Conservation (phyloP, 2,888 invertebrate species). For the Drosophila limbata region DNA sequence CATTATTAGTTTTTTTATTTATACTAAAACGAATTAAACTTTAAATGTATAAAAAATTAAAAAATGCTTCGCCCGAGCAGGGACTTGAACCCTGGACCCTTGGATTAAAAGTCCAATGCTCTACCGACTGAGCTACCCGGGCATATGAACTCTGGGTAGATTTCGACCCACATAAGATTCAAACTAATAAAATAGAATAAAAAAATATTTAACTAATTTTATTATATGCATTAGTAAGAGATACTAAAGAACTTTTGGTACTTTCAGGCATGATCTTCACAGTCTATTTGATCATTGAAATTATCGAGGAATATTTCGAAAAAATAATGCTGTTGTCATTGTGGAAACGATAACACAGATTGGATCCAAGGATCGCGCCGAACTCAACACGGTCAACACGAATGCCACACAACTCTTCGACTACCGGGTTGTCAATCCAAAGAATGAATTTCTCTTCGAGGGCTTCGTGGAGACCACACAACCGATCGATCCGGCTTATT, state of each 20-base stretch:
- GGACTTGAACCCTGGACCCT: slow-evolving; percentile 86
- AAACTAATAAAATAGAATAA: neutral
- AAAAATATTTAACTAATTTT: neutral
- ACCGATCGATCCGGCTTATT: slow-evolving; percentile 9
- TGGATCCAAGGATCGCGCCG: neutral
- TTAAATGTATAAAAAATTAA: neutral
- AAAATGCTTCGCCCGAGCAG: slow-evolving; percentile 83
- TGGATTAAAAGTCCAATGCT: slow-evolving; percentile 86
- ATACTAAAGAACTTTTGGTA: neutral
- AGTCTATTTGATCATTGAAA: slow-evolving; percentile 12
- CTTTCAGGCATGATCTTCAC: neutral
- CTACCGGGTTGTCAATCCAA: slow-evolving; percentile 1
- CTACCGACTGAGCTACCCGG: slow-evolving; percentile 86
- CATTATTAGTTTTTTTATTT: too few species aligned
- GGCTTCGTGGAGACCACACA: slow-evolving; percentile 15
- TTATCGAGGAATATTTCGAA: slow-evolving; percentile 17
- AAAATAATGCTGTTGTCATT: slow-evolving; percentile 2
- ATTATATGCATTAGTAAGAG: neutral
- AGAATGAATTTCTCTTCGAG: slow-evolving; percentile 7
- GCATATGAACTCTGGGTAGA: slow-evolving; percentile 11
- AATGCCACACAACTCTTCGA: slow-evolving; percentile 10
- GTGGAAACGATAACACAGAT: neutral
- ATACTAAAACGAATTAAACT: too few species aligned
- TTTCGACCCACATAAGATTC: too few species aligned
- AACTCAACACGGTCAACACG: slow-evolving; percentile 2